Conservation (phyloP, 2,888 invertebrate species). For the Athrips mouffetella region DNA sequence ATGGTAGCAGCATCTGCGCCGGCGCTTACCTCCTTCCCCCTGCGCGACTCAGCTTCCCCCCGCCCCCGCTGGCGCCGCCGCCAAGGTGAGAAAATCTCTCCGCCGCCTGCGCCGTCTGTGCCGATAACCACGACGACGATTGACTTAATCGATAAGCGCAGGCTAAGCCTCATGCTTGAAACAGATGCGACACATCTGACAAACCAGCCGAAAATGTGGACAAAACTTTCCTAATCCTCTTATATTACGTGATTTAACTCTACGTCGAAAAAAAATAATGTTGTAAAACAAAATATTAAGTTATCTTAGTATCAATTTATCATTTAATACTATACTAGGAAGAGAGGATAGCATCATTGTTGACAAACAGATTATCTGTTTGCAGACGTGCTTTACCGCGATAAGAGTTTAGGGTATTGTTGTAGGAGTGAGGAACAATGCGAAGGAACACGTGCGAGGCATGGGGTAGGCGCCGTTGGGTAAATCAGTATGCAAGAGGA, state of each 20-base stretch:
- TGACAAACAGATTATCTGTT: slow-evolving; percentile 37
- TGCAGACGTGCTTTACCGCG: slow-evolving; percentile 10
- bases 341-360: slow-evolving; percentile 31
- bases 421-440: neutral
- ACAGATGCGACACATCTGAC: slow-evolving; percentile 1
- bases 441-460: neutral
- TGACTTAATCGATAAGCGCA: too few relatives aligned
- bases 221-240: too few relatives aligned
- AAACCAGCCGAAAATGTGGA: too few relatives aligned
- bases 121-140: neutral
- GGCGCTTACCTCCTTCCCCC: slow-evolving; percentile 63
- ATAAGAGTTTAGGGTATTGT: slow-evolving; percentile 20
- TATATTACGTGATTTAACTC: too few relatives aligned
- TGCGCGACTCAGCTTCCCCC: too few relatives aligned
- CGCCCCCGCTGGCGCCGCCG: slow-evolving; percentile 45
- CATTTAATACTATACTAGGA: slow-evolving; percentile 21
- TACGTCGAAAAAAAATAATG: neutral
- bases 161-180: too few relatives aligned
- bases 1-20: slow-evolving; percentile 50
- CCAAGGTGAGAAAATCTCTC: slow-evolving; percentile 72
- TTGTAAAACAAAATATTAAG: neutral
- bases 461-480: too few relatives aligned
- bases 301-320: slow-evolving; percentile 13
- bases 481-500: too few relatives aligned
- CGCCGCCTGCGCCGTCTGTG: slow-evolving; percentile 27